Evolutionary conservation across 2,797 vertebrate genomes (phyloP), one percentile per base, ranked within the genome.

Genomic region (Cichlasoma orientale): DNA sequence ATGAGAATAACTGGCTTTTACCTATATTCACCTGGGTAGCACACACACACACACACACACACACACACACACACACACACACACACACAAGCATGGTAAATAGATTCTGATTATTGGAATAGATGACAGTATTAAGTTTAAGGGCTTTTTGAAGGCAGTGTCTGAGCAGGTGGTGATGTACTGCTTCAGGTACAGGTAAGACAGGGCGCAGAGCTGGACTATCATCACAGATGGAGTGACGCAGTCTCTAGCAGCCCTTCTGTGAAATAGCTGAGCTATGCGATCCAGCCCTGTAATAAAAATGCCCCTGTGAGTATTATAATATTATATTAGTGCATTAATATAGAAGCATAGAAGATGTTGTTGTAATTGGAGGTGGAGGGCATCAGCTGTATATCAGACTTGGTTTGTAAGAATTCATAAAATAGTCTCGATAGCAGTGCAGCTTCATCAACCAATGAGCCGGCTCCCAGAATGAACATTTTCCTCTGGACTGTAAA

Each of bases 1-100:
- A 77, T 59, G 38, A 27, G 56, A 68, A 52, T 6, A 36, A 61
- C 66, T 18, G 29, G 11, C 55, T 68, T 70, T 78, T 47, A 82
- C 77, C 74, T 55, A 4, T 21, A 71, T 47, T 47, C 58, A 36
- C 63, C 61, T 56, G 31, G 31, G 7, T 27, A 4, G 27, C 27
- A 4, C 27, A 4, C 27, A 4, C 27, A 4, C 27, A 27, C 27
- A 27, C 27, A 27, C 27, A 27, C 27, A 27, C 25, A 27, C 25
- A 27, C 25, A 4, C 25, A 4, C 25, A 4, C 25, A 4, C 25
- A 4, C 25, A 4, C 25, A 4, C 25, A 27, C 25, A 27, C 25
- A 27, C 27, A 27, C 27, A 4, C 27, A 27, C 27, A 27, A 27
- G 31, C 4, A 14, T 66, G 23, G 23, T 66, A 27, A 66, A 66